A percentile compares a stretch with the other conserved stretches of the same genome.
Evolutionary conservation across 2,888 invertebrate species (phyloP).

Genomic region (Drosophila mimetica): DNA sequence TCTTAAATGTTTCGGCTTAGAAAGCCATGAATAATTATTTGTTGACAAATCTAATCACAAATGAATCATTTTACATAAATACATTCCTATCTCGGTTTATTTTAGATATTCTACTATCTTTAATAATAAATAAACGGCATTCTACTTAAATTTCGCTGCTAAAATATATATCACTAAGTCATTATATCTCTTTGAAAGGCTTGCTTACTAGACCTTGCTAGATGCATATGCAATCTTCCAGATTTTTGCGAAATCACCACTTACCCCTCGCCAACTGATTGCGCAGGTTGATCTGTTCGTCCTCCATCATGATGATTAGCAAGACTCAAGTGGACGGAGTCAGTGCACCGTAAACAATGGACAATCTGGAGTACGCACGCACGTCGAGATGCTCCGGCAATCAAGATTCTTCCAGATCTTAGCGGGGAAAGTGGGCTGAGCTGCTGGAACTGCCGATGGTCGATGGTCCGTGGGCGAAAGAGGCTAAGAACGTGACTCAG

Average conservation of each 20-base stretch:
- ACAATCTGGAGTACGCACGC: conserved; percentile 10
- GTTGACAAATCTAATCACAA: too few relatives aligned
- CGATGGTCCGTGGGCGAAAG: conserved; percentile 26
- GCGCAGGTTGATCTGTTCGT: conserved; percentile 42
- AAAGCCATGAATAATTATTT: too few relatives aligned
- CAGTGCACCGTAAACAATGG: conserved; percentile 26
- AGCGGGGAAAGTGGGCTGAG: not conserved
- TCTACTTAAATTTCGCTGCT: too few relatives aligned
- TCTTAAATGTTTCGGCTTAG: not conserved
- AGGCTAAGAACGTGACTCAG: conserved; percentile 36
- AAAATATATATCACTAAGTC: too few relatives aligned
- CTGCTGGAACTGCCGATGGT: not conserved
- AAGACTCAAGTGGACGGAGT: conserved; percentile 14
- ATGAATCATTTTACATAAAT: too few relatives aligned
- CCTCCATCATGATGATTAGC: conserved; percentile 43
- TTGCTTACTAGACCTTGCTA: not conserved
- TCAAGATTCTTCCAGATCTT: conserved; percentile 8
- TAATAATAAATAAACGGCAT: too few relatives aligned
- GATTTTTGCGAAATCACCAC: conserved; percentile 16
- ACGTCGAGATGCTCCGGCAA: conserved; percentile 2
- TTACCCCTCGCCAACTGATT: conserved; percentile 82
- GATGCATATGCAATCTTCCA: not conserved
- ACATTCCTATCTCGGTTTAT: too few relatives aligned
- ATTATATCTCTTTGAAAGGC: too few relatives aligned
- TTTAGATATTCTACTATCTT: too few relatives aligned